Base-by-base conservation (phyloP, 23 tunicate species). In the Phallusia fumigata region DNA sequence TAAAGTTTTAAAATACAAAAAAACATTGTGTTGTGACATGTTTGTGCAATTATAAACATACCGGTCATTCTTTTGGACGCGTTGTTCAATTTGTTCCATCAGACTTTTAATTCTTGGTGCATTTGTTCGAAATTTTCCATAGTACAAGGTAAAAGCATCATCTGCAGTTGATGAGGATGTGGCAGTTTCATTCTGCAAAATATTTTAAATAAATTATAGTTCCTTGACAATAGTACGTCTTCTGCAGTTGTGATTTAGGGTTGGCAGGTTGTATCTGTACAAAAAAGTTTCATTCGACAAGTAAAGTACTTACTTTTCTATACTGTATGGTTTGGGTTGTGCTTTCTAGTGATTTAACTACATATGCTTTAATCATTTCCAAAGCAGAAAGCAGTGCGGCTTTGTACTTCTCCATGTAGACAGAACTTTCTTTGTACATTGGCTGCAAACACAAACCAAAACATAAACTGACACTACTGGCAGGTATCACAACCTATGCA, bases 141-240 rank as follows among this genome's bases (percentile, higher is more conserved):
- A 97, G 58, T 92, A 97, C 53, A 97, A 82, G 33, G 99, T 97
- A 58, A 97, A 97, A 0, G 99, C 99, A 86, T 97, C 99, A 50
- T 95, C 99, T 32, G 83, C 36, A 19, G 87, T 83, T 36, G 86
- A 35, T 24, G 50, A 35, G 36, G 65, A 52, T 33, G 84, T 19
- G 51, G 36, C 74, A 47, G 65, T 31, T 79, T 75, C 45, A 45
- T 44, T 31, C 79, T 84, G 32, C 75, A 83, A 40, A 58, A 58
- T 58, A 24, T 58, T 58, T 33, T 18, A 53, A 21, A 76, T 72
- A 30, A 32, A 82, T 30, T n/a, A n/a, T n/a, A n/a, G n/a, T n/a
- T n/a, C n/a, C n/a, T n/a, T n/a, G n/a, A n/a, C n/a, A n/a, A n/a
- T n/a, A n/a, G n/a, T n/a, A n/a, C n/a, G n/a, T n/a, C n/a, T n/a